Base-by-base conservation (phyloP, 1,140 invertebrate genomes). In the Ctenoplectra terminalis region DNA sequence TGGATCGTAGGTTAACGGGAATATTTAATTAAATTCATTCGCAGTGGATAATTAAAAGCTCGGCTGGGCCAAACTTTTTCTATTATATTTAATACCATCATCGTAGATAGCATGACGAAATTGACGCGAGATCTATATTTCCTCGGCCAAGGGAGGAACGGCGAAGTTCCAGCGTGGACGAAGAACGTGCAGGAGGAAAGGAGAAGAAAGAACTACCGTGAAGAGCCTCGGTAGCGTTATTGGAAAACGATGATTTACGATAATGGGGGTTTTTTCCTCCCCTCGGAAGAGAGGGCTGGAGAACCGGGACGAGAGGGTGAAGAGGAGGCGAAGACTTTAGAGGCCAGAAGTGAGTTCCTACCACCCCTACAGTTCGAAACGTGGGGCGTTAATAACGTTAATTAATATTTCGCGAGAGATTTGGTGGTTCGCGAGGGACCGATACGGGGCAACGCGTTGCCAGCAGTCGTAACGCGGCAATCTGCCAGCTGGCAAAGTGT, bases 211-310 rank as follows among this genome's bases (percentile, higher is more conserved):
- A 58, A 72, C 48, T 7, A 67, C 78, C 52, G 80, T 60, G 92
- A 92, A 92, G 90, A 93, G 89, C 83, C 89, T 91, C 90, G 92
- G 90, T 90, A 93, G 90, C 92, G 90, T 93, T 94, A 94, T 94
- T 94, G 93, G 93, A 94, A 94, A 94, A 94, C 93, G 93, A 94
- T 94, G 93, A 94, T 93, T 94, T 94, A 94, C 93, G 92, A 92
- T 94, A 94, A 93, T 94, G 92, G 91, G 83, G 46, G 90, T 92
- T 92, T 94, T 93, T 90, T 72, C 85, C 75, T 63, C 54, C 77
- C 58, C 70, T 72, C 73, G 70, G 46, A 11, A n/a, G 54, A 20
- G 76, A 74, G 70, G 63, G 60, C 60, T 64, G 66, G 13, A 40
- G 15, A 66, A 46, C 43, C 43, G 29, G 71, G 82, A 83, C 66